Evolutionary conservation across 2,888 invertebrate species (phyloP).

Genomic region (Zaprionus lineosus): DNA sequence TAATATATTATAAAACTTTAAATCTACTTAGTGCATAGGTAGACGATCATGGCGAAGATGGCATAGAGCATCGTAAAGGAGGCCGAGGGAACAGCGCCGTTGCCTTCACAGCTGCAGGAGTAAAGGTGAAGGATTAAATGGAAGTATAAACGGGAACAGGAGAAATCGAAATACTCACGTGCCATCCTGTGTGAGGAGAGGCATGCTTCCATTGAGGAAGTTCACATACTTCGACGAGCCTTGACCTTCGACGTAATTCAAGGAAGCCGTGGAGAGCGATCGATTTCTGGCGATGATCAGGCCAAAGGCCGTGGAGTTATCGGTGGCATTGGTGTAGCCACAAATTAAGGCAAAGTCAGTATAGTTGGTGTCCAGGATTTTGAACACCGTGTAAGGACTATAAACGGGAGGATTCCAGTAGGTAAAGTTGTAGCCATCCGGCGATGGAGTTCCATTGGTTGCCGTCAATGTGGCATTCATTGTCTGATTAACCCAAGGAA

Average conservation of each 20-base stretch:
- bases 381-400: conserved; percentile 48
- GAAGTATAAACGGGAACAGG: too few species aligned
- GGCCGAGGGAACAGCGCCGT: conserved; percentile 33
- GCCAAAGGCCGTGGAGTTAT: conserved; percentile 53
- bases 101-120: conserved; percentile 38
- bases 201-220: conserved; percentile 64
- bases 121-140: background rate
- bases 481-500: conserved; percentile 64
- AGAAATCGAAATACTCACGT: too few species aligned
- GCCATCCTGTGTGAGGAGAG: conserved; percentile 51
- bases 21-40: conserved; percentile 27
- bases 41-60: conserved; percentile 27
- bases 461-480: conserved; percentile 49
- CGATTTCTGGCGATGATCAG: conserved; percentile 61
- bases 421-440: conserved; percentile 58
- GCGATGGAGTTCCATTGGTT: background rate
- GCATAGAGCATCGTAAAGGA: conserved; percentile 24
- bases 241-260: conserved; percentile 39
- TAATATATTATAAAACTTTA: too few species aligned
- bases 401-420: conserved; percentile 55
- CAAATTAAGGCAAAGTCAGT: conserved; percentile 63
- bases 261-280: conserved; percentile 12
- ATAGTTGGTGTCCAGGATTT: conserved; percentile 70
- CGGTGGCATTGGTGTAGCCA: conserved; percentile 67
- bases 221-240: conserved; percentile 32